Base-by-base conservation (phyloP, 64 coral and sea anemone species). In the Montipora sp. region DNA sequence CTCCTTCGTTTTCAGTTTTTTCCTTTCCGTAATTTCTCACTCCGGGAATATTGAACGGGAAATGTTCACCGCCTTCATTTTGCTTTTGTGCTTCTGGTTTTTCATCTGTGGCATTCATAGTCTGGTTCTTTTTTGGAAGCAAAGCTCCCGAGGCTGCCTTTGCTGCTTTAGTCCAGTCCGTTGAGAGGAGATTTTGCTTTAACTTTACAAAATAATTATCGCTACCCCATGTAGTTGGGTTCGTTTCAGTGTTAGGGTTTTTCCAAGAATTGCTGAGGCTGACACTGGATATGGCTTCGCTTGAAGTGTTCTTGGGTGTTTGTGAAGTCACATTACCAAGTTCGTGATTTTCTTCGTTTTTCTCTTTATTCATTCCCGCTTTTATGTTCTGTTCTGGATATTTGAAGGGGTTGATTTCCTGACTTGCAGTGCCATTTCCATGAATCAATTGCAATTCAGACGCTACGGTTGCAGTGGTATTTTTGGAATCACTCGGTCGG, bases 41-140 rank as follows among this genome's bases (percentile, higher is more conserved):
- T 71, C 82, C 82, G 22, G 82, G 82, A 19, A 72, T 50, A 45
- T 71, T 71, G 9, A 85, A 85, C 19, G 82, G 82, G 48, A 85
- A 85, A 51, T 85, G 21, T 22, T 18, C 63, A 71, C 12, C 47
- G 2, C 47, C 47, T 71, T 10, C 12, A 19, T 72, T 66, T 67
- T 47, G 24, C 16, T 19, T 18, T 67, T 83, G 55, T 18, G 11
- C 23, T 6, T 67, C 27, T 47, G 80, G 80, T 19, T 66, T 83
- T 1, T 66, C 24, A 44, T 67, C 5, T 8, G 59, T 53, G 23
- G 15, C 36, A 19, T 55, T 69, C 9, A 8, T 19, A 18, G 82
- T 50, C 45, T 70, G 7, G 65, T 70, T 85, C 50, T 2, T 63
- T 21, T 85, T 72, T 49, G 16, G 18, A 59, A 45, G 15, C 3